Evolutionary conservation across 2,888 invertebrate species (phyloP), one percentile per base, ranked within the genome.

Genomic region (Himalopsyche japonica): DNA sequence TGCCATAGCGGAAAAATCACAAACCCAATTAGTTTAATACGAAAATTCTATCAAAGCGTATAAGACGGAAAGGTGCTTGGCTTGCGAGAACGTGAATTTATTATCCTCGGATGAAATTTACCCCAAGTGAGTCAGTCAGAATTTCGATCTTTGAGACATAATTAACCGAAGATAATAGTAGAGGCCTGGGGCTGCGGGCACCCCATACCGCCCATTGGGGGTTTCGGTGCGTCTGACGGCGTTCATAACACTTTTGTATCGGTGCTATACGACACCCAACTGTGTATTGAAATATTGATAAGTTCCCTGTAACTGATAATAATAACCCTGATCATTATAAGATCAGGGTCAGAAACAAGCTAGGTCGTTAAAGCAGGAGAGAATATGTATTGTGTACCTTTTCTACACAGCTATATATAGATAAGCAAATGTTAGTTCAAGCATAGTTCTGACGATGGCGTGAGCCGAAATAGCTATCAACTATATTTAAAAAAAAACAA

Each of bases 81-180:
- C 34, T 82, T 78, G 83, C 80, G 79, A 76, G 81, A 85, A 82
- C 79, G 83, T 82, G 85, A 83, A 83, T 85, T n/a, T n/a, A n/a
- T n/a, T 83, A 85, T 49, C 81, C 80, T 43, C 43, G 82, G 57
- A 5, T 18, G 76, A 34, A 49, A 24, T 24, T 32, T 47, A 32
- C 18, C 37, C 37, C 18, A 5, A 20, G 34, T 20, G 77, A 79
- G 79, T 80, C 79, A 80, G 30, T 43, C 37, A 64, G 57, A 48
- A 49, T 37, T 34, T 27, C 76, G 82, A 85, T 85, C 85, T 82
- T 57, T 85, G 83, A 85, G 83, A 82, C 85, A 85, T 85, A 85
- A 85, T 85, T 85, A 85, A 84, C 80, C 83, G 80, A 82, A 80
- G 82, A 84, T 84, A 82, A 83, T 83, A 83, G 80, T 57, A 57